Conservation (phyloP, 1,140 invertebrate species). For the Anagrus nilaparvatae region DNA sequence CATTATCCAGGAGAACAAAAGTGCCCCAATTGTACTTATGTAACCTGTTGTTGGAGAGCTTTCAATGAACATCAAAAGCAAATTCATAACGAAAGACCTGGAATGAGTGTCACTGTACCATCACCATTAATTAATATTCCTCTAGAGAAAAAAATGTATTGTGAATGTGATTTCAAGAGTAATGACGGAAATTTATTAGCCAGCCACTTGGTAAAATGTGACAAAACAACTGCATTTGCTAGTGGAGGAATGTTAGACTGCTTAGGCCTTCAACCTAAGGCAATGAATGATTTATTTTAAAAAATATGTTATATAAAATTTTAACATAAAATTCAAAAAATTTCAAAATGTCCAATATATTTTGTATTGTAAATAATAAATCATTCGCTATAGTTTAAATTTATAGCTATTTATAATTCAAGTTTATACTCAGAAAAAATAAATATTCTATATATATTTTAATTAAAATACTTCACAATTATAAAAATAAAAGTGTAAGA, state of each 20-base stretch:
- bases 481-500: no score
- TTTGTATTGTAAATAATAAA: no score
- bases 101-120: constrained; percentile 44
- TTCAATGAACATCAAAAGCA: constrained; percentile 61
- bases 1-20: constrained; percentile 62
- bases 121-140: constrained; percentile 39
- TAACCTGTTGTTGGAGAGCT: constrained; percentile 63
- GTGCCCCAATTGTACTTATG: constrained; percentile 65
- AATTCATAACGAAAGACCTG: constrained; percentile 45
- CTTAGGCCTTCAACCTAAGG: constrained; percentile 37
- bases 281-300: constrained; percentile 21
- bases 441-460: no score
- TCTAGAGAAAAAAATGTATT: constrained; percentile 54
- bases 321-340: no score
- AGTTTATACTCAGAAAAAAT: no score
- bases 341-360: no score
- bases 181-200: constrained; percentile 48
- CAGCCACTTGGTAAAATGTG: constrained; percentile 36
- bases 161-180: constrained; percentile 63
- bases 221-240: constrained; percentile 28
- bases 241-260: constrained; percentile 38
- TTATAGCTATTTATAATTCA: no score
- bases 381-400: no score
- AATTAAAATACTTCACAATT: no score
- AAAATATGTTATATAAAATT: neutral